A percentile compares a stretch with the other conserved stretches of the same genome.
These are phyloP conservation scores for Drosophila neocordata DNA, from an alignment of 1,140 invertebrate species.

Conservation along the genomic window DNA sequence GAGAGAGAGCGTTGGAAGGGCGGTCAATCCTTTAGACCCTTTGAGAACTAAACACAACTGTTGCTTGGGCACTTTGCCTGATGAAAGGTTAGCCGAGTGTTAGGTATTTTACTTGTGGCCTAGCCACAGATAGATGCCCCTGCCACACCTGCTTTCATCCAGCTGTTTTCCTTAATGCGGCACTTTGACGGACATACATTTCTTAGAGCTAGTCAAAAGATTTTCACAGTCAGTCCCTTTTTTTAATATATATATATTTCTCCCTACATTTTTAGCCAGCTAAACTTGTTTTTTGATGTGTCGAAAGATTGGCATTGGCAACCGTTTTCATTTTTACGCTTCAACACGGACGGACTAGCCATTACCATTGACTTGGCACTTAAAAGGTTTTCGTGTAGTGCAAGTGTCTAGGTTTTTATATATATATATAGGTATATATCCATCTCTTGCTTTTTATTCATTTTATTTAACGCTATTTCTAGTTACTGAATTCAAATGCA, in stretches of 20 bases:
- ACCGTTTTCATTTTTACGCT: constrained; percentile 44
- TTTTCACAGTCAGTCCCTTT: constrained; percentile 29
- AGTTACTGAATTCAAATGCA: constrained; percentile 62
- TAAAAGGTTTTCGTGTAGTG: constrained; percentile 51
- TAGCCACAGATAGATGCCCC: constrained; percentile 30
- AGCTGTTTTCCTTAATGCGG: constrained; percentile 38
- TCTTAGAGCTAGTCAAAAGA: constrained; percentile 23
- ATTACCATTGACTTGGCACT: constrained; percentile 25
- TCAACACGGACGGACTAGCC: constrained; percentile 38
- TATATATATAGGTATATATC: constrained; percentile 50
- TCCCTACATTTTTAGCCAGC: neutral
- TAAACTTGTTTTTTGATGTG: constrained; percentile 19
- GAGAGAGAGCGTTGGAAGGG: neutral
- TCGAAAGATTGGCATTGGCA: constrained; percentile 14
- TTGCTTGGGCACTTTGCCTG: constrained; percentile 61
- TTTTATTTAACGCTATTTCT: constrained; percentile 50
- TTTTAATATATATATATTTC: neutral
- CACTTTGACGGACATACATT: constrained; percentile 43
- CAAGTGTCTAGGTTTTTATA: constrained; percentile 58
- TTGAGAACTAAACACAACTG: constrained; percentile 69
- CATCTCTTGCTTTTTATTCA: neutral
- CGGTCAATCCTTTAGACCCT: constrained; percentile 39
- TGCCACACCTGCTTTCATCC: constrained; percentile 29
- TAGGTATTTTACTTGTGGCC: constrained; percentile 51
- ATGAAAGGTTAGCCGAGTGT: constrained; percentile 58